Percentiles rank a stretch among this genome's conserved stretches.
Evolutionary conservation across 2,888 invertebrate genomes (phyloP).

Genomic region (Petrolisthes manimaculis): DNA sequence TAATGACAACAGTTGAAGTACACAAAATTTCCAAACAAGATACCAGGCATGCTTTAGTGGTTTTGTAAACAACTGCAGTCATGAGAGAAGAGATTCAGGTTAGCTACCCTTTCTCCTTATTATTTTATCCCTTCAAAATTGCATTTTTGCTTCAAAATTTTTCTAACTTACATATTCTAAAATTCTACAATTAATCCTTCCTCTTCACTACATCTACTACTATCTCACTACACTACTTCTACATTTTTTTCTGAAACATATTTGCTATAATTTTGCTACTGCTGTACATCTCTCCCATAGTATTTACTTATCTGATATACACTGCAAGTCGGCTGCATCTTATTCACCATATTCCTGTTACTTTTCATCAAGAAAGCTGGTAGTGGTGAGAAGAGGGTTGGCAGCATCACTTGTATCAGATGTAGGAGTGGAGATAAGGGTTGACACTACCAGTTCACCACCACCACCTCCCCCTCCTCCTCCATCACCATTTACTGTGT

Average conservation of each 20-base stretch:
- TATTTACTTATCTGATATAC: too few species aligned
- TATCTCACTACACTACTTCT: background rate
- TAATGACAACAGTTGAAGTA: too few species aligned
- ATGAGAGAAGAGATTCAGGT: too few species aligned
- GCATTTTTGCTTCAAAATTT: background rate
- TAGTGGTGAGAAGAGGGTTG: conserved; percentile 53
- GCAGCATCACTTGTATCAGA: conserved; percentile 58
- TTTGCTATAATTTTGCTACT: background rate
- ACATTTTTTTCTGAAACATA: background rate
- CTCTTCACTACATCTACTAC: background rate
- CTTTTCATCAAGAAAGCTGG: conserved; percentile 51
- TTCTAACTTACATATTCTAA: background rate
- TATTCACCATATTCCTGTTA: conserved; percentile 23
- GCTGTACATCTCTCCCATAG: background rate
- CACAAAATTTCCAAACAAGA: too few species aligned
- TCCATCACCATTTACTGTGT: conserved; percentile 33
- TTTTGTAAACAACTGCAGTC: too few species aligned
- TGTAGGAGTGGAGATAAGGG: conserved; percentile 51
- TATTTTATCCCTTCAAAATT: background rate
- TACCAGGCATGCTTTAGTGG: too few species aligned
- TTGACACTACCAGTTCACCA: conserved; percentile 36
- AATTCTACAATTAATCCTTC: background rate
- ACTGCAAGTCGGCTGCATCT: background rate
- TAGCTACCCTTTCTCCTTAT: background rate
- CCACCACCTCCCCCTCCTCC: conserved; percentile 16